Conservation (phyloP, 2,113 vertebrate genomes). For the Leucosticte australis region DNA sequence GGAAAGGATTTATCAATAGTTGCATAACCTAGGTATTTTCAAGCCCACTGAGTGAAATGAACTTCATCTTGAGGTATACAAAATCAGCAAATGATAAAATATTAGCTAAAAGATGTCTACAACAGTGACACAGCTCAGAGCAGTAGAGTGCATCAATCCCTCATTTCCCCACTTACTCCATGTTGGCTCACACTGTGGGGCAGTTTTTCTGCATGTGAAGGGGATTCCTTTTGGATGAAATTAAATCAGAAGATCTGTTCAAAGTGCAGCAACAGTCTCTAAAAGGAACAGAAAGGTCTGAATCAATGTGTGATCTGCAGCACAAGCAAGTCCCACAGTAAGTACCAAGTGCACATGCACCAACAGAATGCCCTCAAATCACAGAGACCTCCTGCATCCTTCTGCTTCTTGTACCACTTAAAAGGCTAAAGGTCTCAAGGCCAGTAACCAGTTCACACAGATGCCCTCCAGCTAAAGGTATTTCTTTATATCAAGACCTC, state of each 20-base stretch:
- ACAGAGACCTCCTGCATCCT: not conserved
- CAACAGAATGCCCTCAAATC: not conserved
- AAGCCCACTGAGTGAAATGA: not conserved
- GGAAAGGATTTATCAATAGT: not conserved
- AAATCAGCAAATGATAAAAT: not conserved
- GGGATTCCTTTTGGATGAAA: constrained; percentile 52
- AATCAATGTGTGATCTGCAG: constrained; percentile 43
- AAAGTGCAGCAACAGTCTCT: constrained; percentile 55
- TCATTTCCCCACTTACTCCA: constrained; percentile 46
- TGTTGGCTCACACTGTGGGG: constrained; percentile 42
- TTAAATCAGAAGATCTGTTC: constrained; percentile 52
- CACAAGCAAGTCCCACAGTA: constrained; percentile 37
- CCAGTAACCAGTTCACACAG: not conserved
- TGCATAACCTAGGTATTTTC: not conserved
- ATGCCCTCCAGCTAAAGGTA: not conserved
- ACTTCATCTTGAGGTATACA: not conserved
- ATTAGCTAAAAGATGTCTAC: not conserved
- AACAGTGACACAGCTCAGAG: not conserved
- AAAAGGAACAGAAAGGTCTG: constrained; percentile 58
- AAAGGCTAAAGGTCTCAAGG: not conserved
- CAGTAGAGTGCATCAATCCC: constrained; percentile 4
- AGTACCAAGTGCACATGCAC: constrained; percentile 6
- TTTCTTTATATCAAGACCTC: not conserved
- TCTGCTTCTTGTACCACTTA: not conserved
- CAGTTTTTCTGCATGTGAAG: constrained; percentile 49